These are phyloP conservation scores for Rhingia rostrata DNA, from an alignment of 2,888 invertebrate species.

Conservation along the genomic window DNA sequence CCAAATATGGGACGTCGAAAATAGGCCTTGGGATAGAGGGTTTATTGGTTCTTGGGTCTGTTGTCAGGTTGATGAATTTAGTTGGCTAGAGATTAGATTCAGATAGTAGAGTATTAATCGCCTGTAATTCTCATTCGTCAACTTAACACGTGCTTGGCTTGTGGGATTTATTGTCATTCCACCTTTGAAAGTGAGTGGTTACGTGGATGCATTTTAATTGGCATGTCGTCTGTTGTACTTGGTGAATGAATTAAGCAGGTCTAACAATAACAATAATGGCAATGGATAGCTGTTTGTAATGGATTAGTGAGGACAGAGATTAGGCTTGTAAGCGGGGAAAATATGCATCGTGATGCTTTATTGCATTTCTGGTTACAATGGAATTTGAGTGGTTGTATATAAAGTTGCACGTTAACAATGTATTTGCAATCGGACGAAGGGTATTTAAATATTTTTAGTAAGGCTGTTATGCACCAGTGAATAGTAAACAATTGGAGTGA, in stretches of 20 bases:
- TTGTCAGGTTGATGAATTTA: slow-evolving; percentile 19
- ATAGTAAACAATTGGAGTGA: too few species aligned
- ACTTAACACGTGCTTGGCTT: slow-evolving; percentile 34
- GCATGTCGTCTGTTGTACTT: neutral
- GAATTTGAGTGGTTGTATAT: too few species aligned
- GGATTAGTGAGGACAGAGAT: neutral
- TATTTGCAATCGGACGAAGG: too few species aligned
- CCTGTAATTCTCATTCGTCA: slow-evolving; percentile 5
- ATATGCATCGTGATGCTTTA: neutral
- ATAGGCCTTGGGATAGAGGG: neutral
- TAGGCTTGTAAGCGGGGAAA: neutral
- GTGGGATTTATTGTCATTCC: neutral
- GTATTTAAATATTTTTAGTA: too few species aligned
- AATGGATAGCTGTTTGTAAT: neutral
- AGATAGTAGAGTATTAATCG: slow-evolving; percentile 2
- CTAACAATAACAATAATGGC: neutral
- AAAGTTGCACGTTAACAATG: too few species aligned
- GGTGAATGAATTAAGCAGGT: neutral
- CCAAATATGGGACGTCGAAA: neutral
- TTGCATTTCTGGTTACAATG: neutral
- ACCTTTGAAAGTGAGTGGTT: neutral
- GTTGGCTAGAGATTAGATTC: slow-evolving; percentile 5
- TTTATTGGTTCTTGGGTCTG: neutral
- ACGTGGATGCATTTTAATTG: slow-evolving; percentile 10
- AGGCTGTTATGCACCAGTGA: too few species aligned